phyloP scores from a whole-genome alignment of 2,113 vertebrate species.

The Vicugna pacos region DNA sequence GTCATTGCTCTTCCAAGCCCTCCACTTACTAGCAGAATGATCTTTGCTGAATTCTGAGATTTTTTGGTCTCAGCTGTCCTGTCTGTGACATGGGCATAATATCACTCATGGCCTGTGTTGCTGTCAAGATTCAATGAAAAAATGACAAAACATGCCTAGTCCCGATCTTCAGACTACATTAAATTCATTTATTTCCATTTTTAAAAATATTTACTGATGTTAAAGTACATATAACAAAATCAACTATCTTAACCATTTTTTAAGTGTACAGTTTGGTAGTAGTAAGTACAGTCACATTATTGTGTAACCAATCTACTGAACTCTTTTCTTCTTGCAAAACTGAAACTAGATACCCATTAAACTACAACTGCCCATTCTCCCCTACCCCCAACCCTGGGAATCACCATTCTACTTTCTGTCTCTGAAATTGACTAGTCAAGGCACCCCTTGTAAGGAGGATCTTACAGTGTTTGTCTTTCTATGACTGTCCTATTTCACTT shows the following conservation, averaged over 20 bases:
- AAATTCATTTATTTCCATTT: neutral
- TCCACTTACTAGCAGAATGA: neutral
- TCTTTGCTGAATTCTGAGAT: conserved; percentile 3
- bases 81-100: neutral
- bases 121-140: neutral
- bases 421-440: neutral
- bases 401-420: neutral
- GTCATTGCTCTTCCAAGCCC: neutral
- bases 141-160: neutral
- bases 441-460: neutral
- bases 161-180: neutral
- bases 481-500: neutral
- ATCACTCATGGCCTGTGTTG: neutral
- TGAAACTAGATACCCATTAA: conserved; percentile 43
- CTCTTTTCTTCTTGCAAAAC: conserved; percentile 19
- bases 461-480: neutral
- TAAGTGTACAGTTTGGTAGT: neutral
- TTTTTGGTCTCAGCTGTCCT: neutral
- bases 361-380: conserved; percentile 6
- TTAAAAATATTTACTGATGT: neutral
- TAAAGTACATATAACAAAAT: neutral
- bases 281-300: neutral
- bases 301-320: neutral
- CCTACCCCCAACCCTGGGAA: neutral
- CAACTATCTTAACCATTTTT: neutral